These are phyloP conservation scores for Capromys pilorides DNA, from an alignment of 2,797 vertebrate species.

Conservation along the genomic window DNA sequence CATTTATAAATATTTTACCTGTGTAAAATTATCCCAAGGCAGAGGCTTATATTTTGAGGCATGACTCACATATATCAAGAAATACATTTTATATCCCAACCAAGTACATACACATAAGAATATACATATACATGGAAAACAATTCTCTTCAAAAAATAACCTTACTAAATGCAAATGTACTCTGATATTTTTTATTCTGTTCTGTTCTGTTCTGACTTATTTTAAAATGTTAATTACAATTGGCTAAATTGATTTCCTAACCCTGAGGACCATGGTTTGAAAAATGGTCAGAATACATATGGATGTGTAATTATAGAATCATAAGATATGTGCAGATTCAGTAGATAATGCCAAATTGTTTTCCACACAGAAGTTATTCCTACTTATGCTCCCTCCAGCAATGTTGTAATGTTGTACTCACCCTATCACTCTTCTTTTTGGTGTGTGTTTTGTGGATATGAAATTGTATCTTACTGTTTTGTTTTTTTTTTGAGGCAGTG, in stretches of 20 bases:
- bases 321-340: neutral
- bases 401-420: neutral
- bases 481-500: neutral
- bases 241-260: constrained; percentile 4
- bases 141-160: constrained; percentile 45
- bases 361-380: neutral
- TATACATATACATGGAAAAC: neutral
- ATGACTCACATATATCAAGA: constrained; percentile 25
- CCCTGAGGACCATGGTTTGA: neutral
- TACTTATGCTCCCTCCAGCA: neutral
- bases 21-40: neutral
- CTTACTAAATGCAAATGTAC: neutral
- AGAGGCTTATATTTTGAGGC: neutral
- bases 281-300: neutral
- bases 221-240: neutral
- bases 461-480: neutral
- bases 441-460: neutral
- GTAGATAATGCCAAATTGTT: neutral
- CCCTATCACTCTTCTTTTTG: neutral
- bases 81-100: neutral
- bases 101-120: neutral
- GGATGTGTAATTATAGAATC: neutral
- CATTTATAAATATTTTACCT: constrained; percentile 14
- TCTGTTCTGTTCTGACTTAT: neutral
- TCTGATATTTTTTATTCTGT: constrained; percentile 28